Percentiles rank a stretch among this genome's conserved stretches.
phyloP scores from a whole-genome alignment of 2,797 vertebrate genomes.

The Schizothorax lantsangensis region DNA sequence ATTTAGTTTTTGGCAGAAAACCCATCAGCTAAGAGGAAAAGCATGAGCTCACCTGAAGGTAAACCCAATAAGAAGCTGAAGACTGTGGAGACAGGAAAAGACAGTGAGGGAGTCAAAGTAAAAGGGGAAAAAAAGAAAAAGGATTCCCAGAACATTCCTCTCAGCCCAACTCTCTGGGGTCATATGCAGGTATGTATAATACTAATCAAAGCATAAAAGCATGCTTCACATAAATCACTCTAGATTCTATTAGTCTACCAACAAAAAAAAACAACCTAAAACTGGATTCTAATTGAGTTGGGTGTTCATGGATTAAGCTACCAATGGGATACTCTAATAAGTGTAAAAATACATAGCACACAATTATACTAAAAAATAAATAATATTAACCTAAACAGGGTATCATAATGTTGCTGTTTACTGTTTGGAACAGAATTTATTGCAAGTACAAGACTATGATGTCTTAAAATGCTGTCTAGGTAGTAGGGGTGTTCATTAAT shows the following conservation, averaged over 20 bases:
- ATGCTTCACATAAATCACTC: neutral
- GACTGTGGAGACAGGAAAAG: slow-evolving; percentile 70
- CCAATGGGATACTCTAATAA: neutral
- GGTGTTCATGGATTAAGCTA: neutral
- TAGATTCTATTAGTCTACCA: neutral
- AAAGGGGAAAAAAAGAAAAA: slow-evolving; percentile 75
- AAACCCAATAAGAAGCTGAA: slow-evolving; percentile 89
- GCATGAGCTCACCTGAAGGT: slow-evolving; percentile 85
- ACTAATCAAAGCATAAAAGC: neutral
- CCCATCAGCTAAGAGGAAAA: slow-evolving; percentile 90
- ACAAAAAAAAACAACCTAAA: neutral
- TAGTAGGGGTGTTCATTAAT: neutral
- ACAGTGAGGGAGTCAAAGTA: slow-evolving; percentile 43
- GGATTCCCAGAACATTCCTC: slow-evolving; percentile 79
- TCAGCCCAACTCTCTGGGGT: slow-evolving; percentile 92
- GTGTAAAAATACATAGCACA: neutral
- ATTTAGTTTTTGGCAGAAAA: slow-evolving; percentile 93
- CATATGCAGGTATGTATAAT: slow-evolving; percentile 82
- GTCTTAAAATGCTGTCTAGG: neutral
- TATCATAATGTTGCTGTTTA: neutral
- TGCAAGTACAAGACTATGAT: neutral
- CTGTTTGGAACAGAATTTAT: neutral
- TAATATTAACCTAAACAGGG: neutral
- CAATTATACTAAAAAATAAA: neutral
- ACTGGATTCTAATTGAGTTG: neutral